Evolutionary conservation across 2,113 vertebrate species (phyloP).

Genomic region (Rhadina sibilatrix): DNA sequence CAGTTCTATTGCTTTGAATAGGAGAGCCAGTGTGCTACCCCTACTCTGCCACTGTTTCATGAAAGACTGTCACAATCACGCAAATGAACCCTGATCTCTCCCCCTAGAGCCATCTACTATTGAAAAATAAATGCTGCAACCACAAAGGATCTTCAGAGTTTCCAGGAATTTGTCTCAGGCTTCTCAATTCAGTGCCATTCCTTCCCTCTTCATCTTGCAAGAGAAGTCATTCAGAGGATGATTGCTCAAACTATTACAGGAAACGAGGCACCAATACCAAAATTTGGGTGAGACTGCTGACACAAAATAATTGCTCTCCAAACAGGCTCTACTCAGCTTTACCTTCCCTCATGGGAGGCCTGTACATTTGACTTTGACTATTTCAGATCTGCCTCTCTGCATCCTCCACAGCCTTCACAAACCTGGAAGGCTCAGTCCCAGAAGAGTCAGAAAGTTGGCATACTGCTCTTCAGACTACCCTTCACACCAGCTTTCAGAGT

Average conservation of each 20-base stretch:
- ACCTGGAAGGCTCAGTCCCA: neutral
- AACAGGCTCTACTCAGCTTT: neutral
- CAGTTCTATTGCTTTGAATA: neutral
- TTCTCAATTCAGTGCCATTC: neutral
- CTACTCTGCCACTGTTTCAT: neutral
- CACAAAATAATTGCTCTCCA: neutral
- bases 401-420: neutral
- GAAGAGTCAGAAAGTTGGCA: neutral
- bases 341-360: neutral
- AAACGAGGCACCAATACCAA: neutral
- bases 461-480: neutral
- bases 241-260: neutral
- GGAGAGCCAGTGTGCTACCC: neutral
- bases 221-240: neutral
- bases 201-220: neutral
- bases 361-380: neutral
- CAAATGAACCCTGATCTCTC: neutral
- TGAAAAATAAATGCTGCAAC: neutral
- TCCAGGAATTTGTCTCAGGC: neutral
- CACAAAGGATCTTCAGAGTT: neutral
- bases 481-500: neutral
- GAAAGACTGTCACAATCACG: neutral
- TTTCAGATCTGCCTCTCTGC: neutral
- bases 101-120: neutral
- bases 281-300: neutral